Evolutionary conservation across 2,888 invertebrate genomes (phyloP).

Genomic region (Dyspetes luteomarginatus): DNA sequence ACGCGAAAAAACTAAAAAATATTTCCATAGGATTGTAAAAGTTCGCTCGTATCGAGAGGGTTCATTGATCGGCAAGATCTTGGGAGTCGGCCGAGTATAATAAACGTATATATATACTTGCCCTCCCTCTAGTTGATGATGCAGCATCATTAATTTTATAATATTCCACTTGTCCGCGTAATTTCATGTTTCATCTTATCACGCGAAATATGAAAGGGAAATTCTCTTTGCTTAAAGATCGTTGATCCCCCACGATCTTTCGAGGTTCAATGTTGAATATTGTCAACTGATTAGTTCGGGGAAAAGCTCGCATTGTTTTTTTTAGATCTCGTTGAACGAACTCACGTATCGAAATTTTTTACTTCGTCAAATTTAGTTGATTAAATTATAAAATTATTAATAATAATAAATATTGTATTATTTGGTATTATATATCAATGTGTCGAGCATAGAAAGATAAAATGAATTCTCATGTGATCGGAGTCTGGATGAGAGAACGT

Average conservation of each 20-base stretch:
- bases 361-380: background rate
- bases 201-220: background rate
- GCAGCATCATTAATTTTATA: constrained; percentile 32
- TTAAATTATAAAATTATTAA: too few species aligned
- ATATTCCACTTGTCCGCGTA: background rate
- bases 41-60: background rate
- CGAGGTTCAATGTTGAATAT: background rate
- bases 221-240: background rate
- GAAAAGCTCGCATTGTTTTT: background rate
- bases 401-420: too few species aligned
- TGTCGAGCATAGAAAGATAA: too few species aligned
- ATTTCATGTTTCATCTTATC: constrained; percentile 9
- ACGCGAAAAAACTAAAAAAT: background rate
- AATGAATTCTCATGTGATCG: too few species aligned
- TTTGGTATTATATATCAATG: background rate
- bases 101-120: background rate
- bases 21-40: background rate
- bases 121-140: background rate
- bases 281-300: background rate
- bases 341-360: background rate
- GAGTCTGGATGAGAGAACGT: background rate
- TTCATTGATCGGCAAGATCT: constrained; percentile 26
- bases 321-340: background rate
- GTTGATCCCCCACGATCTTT: background rate
- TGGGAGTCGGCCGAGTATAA: background rate